These are phyloP conservation scores for Maccullochella peelii DNA, from an alignment of 2,113 vertebrate species.

Conservation along the genomic window DNA sequence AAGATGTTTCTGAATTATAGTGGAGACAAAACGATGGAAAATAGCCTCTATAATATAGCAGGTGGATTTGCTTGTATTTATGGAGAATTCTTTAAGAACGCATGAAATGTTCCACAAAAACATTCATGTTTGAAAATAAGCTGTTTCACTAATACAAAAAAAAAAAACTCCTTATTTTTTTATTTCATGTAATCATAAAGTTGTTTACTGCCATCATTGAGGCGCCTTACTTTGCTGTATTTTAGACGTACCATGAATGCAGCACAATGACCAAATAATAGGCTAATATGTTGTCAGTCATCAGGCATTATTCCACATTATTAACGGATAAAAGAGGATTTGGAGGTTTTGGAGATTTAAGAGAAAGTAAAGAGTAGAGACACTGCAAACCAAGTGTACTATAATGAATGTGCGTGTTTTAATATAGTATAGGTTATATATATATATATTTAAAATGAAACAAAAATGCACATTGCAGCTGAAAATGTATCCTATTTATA, in stretches of 20 bases:
- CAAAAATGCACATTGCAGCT: slow-evolving; percentile 5
- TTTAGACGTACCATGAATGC: not conserved
- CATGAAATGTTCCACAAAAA: not conserved
- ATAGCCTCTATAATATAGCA: not conserved
- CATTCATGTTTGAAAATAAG: not conserved
- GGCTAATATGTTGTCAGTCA: not conserved
- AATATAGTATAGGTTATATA: too few species aligned
- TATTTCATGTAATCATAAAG: not conserved
- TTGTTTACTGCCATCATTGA: not conserved
- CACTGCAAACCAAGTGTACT: not conserved
- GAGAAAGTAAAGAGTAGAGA: not conserved
- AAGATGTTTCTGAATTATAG: not conserved
- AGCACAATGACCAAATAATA: not conserved
- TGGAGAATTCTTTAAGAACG: not conserved
- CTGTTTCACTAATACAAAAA: not conserved
- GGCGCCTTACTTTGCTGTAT: not conserved
- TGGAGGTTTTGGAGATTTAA: not conserved
- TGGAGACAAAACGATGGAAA: not conserved
- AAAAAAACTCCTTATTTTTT: not conserved
- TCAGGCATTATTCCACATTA: not conserved
- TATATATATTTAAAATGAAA: too few species aligned
- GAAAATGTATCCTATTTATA: not conserved
- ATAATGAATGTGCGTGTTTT: not conserved
- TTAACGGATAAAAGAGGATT: not conserved
- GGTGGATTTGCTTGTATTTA: not conserved